phyloP scores from a whole-genome alignment of 1,140 invertebrate species.

The Stegodyphus dumicola region DNA sequence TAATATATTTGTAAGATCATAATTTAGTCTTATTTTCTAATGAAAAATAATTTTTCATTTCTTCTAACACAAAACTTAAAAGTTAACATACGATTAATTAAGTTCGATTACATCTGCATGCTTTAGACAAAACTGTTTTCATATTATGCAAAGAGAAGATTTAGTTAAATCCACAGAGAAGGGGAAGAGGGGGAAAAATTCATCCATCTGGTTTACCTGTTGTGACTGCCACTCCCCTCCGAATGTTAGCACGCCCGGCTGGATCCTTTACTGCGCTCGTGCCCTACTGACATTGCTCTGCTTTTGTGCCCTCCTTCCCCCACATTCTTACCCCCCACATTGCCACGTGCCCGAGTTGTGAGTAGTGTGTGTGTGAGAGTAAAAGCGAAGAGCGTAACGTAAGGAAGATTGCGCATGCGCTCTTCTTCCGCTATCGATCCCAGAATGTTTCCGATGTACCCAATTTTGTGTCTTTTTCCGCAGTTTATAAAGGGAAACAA shows the following conservation, averaged over 20 bases:
- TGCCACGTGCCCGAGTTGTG: conserved; percentile 31
- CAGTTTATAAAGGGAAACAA: not conserved
- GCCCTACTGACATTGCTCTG: conserved; percentile 46
- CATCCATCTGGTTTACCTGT: conserved; percentile 25
- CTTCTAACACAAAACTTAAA: too few species aligned
- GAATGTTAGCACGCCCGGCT: not conserved
- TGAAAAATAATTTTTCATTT: too few species aligned
- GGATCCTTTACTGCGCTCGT: conserved; percentile 5
- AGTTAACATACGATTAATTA: too few species aligned
- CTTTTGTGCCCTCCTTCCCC: conserved; percentile 27
- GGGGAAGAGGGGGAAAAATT: too few species aligned
- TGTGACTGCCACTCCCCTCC: conserved; percentile 6
- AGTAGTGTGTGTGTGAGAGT: conserved; percentile 19
- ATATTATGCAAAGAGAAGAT: too few species aligned
- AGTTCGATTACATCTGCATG: too few species aligned
- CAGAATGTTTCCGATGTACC: not conserved
- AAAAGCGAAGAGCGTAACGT: conserved; percentile 15
- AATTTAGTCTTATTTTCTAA: too few species aligned
- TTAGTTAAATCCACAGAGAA: too few species aligned
- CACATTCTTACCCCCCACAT: not conserved
- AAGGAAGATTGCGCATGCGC: conserved; percentile 6
- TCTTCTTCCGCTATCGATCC: not conserved
- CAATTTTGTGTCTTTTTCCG: not conserved
- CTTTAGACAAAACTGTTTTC: too few species aligned
- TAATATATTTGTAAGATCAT: too few species aligned